These are phyloP conservation scores for Dorcus parallelipipedus DNA, from an alignment of 2,888 invertebrate species.

Conservation along the genomic window DNA sequence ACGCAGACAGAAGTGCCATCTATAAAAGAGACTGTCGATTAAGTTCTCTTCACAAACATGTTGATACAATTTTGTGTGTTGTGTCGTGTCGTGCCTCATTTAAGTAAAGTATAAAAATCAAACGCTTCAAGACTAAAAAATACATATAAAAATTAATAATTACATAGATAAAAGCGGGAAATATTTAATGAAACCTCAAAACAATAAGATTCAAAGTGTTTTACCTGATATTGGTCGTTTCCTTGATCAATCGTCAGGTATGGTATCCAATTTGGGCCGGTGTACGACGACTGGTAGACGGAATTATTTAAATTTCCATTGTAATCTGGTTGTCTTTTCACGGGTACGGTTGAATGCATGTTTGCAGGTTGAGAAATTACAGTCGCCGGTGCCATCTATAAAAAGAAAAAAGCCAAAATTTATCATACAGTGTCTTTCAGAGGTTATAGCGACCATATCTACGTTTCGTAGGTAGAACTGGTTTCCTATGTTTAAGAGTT, in stretches of 20 bases:
- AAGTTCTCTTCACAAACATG: too few relatives aligned
- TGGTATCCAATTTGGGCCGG: constrained; percentile 34
- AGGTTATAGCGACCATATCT: too few relatives aligned
- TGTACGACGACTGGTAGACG: constrained; percentile 27
- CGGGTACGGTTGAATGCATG: constrained; percentile 11
- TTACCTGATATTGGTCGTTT: constrained; percentile 33
- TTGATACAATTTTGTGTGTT: too few relatives aligned
- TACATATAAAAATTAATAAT: neutral
- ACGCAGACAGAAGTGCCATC: too few relatives aligned
- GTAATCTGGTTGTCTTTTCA: constrained; percentile 30
- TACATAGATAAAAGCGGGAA: neutral
- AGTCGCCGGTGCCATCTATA: constrained; percentile 33
- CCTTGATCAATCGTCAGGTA: constrained; percentile 32
- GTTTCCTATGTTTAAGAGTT: too few relatives aligned
- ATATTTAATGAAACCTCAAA: neutral
- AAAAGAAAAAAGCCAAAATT: too few relatives aligned
- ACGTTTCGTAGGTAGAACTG: too few relatives aligned
- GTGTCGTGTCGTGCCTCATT: too few relatives aligned
- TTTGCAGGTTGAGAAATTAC: constrained; percentile 29
- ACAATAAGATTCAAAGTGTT: neutral
- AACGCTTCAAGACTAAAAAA: neutral
- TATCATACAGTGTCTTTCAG: too few relatives aligned
- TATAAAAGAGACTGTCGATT: too few relatives aligned
- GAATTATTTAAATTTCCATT: constrained; percentile 22
- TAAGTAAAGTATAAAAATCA: too few relatives aligned